Conservation (phyloP, 23 tunicate genomes). For the Ascidia mentula region DNA sequence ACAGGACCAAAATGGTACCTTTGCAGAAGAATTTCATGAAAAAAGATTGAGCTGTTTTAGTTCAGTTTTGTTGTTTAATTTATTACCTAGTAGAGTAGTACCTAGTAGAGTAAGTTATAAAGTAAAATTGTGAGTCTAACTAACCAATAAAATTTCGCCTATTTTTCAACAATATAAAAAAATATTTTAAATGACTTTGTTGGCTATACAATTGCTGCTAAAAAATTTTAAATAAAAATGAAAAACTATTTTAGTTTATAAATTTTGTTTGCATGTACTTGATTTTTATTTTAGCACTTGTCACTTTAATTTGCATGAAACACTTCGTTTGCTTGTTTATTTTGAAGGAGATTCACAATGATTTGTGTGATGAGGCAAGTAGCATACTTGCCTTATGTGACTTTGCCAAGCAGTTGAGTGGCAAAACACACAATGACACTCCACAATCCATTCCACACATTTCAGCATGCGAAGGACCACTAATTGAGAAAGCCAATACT, state of each 20-base stretch:
- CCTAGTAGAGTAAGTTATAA: too few relatives aligned
- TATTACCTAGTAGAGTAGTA: too few relatives aligned
- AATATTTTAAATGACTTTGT: too few relatives aligned
- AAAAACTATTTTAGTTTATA: neutral
- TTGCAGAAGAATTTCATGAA: too few relatives aligned
- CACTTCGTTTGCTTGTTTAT: neutral
- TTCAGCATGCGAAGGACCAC: neutral
- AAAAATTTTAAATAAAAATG: neutral
- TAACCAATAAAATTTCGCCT: too few relatives aligned
- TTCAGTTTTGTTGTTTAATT: too few relatives aligned
- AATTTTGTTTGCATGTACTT: neutral
- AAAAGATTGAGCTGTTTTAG: too few relatives aligned
- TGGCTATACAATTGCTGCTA: too few relatives aligned
- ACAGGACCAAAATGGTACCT: too few relatives aligned
- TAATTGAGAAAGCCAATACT: constrained; percentile 13
- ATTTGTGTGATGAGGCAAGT: constrained; percentile 6
- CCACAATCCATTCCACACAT: neutral
- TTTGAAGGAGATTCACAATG: constrained; percentile 11
- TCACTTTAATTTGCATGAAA: constrained; percentile 4
- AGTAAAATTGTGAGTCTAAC: too few relatives aligned
- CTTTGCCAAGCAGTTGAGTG: constrained; percentile 9
- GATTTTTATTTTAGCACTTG: neutral
- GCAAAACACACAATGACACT: neutral
- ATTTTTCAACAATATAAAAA: too few relatives aligned
- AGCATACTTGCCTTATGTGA: constrained; percentile 17